Base-by-base conservation (phyloP, 2,797 vertebrate genomes). In the Bovichtus variegatus region DNA sequence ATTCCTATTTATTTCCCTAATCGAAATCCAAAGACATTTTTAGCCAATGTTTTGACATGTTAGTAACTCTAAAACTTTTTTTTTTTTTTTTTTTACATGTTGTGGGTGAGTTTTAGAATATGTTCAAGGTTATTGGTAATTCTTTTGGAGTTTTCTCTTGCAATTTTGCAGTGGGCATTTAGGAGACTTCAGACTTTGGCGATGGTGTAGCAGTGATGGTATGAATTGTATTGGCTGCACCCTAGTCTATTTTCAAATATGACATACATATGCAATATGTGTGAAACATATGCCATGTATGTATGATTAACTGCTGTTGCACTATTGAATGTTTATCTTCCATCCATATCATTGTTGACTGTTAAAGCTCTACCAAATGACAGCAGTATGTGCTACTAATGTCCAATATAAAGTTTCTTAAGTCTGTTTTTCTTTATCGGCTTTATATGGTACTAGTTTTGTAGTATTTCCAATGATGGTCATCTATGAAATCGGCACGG, bases 1-100 rank as follows among this genome's bases (percentile, higher is more conserved):
- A 51, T 29, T 71, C 2, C 25, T 85, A 83, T 90, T 82, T 90
- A 91, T 90, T 86, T 81, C 27, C 74, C 27, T n/a, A 71, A 76
- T 84, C 47, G 64, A 64, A 80, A 62, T 83, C 79, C 78, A 89
- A 87, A 91, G 67, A 74, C 15, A 15, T 23, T 72, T 76, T 38
- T 64, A 36, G 21, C 27, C 18, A 46, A 23, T 67, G 8, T 74
- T 76, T 59, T 49, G 19, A 55, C 11, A 71, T 51, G 29, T 51
- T 27, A 23, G 13, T 21, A 9, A 62, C 65, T 78, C 40, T 1
- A 51, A 27, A 16, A 68, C n/a, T n/a, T n/a, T 16, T n/a, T 66
- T 78, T 6, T 34, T 11, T 21, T 25, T 31, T 57, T 41, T 16
- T 36, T 29, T 6, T 68, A 34, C 36, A 77, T 36, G 2, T 36